Percentiles rank a stretch among this genome's conserved stretches.
phyloP scores from a whole-genome alignment of 2,113 vertebrate species.

The Pheucticus melanocephalus region DNA sequence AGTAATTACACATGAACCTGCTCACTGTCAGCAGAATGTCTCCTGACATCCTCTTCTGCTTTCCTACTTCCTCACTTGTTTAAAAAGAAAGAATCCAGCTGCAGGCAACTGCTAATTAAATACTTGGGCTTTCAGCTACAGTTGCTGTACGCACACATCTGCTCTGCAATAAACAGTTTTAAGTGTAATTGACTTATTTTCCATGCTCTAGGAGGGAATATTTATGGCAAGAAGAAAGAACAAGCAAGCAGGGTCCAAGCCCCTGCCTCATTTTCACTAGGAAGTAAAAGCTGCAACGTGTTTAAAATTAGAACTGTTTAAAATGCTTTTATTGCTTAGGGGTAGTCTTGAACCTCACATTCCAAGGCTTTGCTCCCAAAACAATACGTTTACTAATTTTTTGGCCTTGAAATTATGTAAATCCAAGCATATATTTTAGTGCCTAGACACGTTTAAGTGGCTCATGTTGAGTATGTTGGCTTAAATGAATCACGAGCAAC shows the following conservation, averaged over 20 bases:
- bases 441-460: not conserved
- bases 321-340: not conserved
- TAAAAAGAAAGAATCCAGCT: constrained; percentile 55
- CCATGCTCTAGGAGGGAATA: constrained; percentile 14
- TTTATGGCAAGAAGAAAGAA: constrained; percentile 6
- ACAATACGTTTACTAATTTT: not conserved
- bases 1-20: constrained; percentile 1
- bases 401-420: not conserved
- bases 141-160: constrained; percentile 3
- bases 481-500: not conserved
- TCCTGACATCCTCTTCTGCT: constrained; percentile 1
- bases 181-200: constrained; percentile 15
- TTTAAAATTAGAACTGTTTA: not conserved
- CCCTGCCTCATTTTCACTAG: not conserved
- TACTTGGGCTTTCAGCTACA: constrained; percentile 20
- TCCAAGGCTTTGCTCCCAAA: not conserved
- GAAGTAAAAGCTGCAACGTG: not conserved
- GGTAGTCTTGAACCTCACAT: not conserved
- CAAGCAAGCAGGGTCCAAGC: not conserved
- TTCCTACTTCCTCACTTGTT: not conserved
- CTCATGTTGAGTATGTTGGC: not conserved
- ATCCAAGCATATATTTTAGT: not conserved
- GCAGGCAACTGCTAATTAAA: constrained; percentile 51
- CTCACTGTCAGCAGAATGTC: not conserved
- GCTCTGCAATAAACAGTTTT: constrained; percentile 24